Base-by-base conservation (phyloP, 2,888 invertebrate species). In the Conops quadrifasciatus region DNA sequence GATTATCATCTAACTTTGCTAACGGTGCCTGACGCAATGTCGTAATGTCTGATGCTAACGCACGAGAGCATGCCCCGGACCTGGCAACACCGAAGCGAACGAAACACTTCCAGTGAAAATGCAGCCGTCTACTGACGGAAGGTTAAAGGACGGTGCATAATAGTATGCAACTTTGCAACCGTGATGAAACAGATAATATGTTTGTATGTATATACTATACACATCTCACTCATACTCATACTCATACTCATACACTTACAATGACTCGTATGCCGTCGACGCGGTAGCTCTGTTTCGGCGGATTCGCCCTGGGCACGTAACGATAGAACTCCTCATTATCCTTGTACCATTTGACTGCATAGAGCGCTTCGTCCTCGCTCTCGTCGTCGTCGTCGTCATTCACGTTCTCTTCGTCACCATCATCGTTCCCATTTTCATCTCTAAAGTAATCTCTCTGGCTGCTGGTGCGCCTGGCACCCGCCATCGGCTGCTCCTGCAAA, bases 261-360 rank as follows among this genome's bases (percentile, higher is more conserved):
- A 90, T 89, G 58, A 91, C 90, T 77, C 88, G 87, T 69, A 90
- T 87, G 47, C 90, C 91, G 75, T 90, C 90, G 67, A 90, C 88
- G 80, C 89, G 88, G 86, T 92, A 93, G 74, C 91, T 91, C 81
- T 89, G 90, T 80, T 92, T 90, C 75, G 90, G 90, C 11, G 92
- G 91, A 75, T 89, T 89, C 75, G 89, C 89, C 83, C 91, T 91
- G 70, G 93, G 93, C 83, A 93, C 90, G 83, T 88, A 93, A 78
- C 93, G 88, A 87, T 93, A 94, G 87, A 94, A 93, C 85, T 94
- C 94, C 81, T 93, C 93, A 86, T 93, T 91, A 86, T 93, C 93
- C 84, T 93, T 91, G 87, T 93, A 93, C 93, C 93, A 94, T 87
- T 93, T 93, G 80, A 93, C 92, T 24, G 93, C 91, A 84, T 94